A percentile compares a stretch with the other conserved stretches of the same genome.
Evolutionary conservation across 1,140 invertebrate genomes (phyloP).

Genomic region (Eciton burchellii): DNA sequence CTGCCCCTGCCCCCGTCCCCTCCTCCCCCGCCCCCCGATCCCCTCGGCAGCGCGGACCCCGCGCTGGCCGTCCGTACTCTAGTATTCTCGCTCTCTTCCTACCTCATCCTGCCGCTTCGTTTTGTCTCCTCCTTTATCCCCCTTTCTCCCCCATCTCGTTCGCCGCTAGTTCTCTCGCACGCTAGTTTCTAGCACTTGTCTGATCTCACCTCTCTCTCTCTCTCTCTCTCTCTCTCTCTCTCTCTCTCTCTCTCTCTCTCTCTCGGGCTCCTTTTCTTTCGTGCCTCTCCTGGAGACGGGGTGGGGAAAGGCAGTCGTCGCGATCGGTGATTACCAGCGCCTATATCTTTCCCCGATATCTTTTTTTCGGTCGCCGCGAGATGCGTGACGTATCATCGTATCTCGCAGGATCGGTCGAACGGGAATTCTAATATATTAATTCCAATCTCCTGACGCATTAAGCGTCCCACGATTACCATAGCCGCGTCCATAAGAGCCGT

Average conservation of each 20-base stretch:
- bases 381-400: not conserved
- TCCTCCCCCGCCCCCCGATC: no score
- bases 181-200: slow-evolving; percentile 56
- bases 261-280: not conserved
- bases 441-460: not conserved
- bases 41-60: no score
- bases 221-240: not conserved
- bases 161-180: slow-evolving; percentile 64
- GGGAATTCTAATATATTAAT: slow-evolving; percentile 23
- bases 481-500: not conserved
- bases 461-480: not conserved
- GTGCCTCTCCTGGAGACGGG: not conserved
- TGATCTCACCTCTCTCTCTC: slow-evolving; percentile 57
- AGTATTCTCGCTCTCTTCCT: slow-evolving; percentile 52
- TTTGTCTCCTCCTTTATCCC: slow-evolving; percentile 49
- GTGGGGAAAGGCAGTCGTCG: slow-evolving; percentile 11
- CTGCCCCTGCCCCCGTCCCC: no score
- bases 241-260: not conserved
- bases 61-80: no score
- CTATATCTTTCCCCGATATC: slow-evolving; percentile 11
- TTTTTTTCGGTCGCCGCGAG: not conserved
- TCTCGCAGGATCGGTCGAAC: slow-evolving; percentile 5
- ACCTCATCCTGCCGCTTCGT: slow-evolving; percentile 44
- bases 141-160: slow-evolving; percentile 3
- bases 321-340: slow-evolving; percentile 46